A percentile compares a stretch with the other conserved stretches of the same genome.
Conservation (phyloP, 1,140 invertebrate species). For the Dendrolimus kikuchii region DNA sequence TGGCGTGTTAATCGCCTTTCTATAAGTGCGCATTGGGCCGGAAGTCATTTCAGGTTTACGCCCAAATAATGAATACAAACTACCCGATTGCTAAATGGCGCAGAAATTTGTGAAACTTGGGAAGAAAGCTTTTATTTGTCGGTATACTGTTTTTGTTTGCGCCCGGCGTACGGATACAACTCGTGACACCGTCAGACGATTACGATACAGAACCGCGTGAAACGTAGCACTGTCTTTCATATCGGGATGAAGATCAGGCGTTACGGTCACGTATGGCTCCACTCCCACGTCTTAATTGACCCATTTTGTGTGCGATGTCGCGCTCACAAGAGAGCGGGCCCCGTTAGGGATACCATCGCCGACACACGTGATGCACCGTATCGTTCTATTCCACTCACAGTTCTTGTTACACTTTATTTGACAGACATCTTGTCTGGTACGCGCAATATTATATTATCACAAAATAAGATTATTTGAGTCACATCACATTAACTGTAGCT, state of each 20-base stretch:
- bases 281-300: slow-evolving; percentile 71
- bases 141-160: too few relatives aligned
- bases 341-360: slow-evolving; percentile 59
- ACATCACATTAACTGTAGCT: too few relatives aligned
- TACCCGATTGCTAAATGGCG: too few relatives aligned
- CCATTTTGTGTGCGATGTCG: slow-evolving; percentile 62
- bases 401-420: slow-evolving; percentile 37
- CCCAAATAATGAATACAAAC: slow-evolving; percentile 6
- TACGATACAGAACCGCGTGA: slow-evolving; percentile 54
- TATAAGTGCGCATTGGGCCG: too few relatives aligned
- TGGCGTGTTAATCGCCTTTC: too few relatives aligned
- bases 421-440: slow-evolving; percentile 20
- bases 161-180: background rate
- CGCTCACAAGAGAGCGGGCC: slow-evolving; percentile 33
- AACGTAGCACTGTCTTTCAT: slow-evolving; percentile 46
- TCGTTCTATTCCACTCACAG: slow-evolving; percentile 29
- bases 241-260: slow-evolving; percentile 47
- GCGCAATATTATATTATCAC: slow-evolving; percentile 1
- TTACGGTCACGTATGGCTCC: slow-evolving; percentile 60
- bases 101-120: too few relatives aligned
- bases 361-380: slow-evolving; percentile 44
- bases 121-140: too few relatives aligned
- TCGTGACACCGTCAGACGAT: slow-evolving; percentile 27
- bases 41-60: slow-evolving; percentile 27
- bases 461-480: too few relatives aligned